Evolutionary conservation across 2,888 invertebrate species (phyloP).

Genomic region (Drosophila atripex): DNA sequence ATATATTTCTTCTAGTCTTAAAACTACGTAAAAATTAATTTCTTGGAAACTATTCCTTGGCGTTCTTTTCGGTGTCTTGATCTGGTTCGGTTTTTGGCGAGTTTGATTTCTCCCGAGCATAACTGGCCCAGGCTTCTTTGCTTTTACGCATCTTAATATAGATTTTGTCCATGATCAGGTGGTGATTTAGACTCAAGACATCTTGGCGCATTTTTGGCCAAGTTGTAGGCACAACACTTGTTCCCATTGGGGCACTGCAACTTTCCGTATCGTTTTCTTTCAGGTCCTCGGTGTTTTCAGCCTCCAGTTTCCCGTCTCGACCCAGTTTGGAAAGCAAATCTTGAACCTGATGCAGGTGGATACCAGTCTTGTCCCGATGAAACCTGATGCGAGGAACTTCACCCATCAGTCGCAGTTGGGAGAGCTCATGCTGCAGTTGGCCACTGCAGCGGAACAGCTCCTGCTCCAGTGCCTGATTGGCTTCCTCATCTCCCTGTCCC

Average conservation of each 20-base stretch:
- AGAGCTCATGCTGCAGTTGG: conserved; percentile 88
- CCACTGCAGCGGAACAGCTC: conserved; percentile 86
- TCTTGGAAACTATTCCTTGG: background rate
- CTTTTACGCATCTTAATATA: conserved; percentile 85
- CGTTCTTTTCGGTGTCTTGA: background rate
- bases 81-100: background rate
- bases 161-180: conserved; percentile 86
- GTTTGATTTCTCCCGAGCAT: background rate
- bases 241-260: conserved; percentile 27
- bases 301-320: conserved; percentile 9
- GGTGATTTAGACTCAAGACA: conserved; percentile 89
- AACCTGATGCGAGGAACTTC: conserved; percentile 90
- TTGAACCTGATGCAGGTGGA: conserved; percentile 86
- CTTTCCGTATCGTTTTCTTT: background rate
- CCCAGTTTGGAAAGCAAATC: conserved; percentile 83
- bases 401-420: conserved; percentile 90
- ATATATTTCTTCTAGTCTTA: background rate
- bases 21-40: background rate
- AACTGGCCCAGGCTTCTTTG: conserved; percentile 85
- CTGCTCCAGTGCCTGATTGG: conserved; percentile 84
- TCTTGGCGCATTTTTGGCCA: conserved; percentile 89
- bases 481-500: conserved; percentile 83
- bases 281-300: conserved; percentile 8
- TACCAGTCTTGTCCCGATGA: conserved; percentile 88
- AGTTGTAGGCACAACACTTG: background rate